Evolutionary conservation across 2,113 vertebrate species (phyloP).

Genomic region (Quiscalus mexicanus): DNA sequence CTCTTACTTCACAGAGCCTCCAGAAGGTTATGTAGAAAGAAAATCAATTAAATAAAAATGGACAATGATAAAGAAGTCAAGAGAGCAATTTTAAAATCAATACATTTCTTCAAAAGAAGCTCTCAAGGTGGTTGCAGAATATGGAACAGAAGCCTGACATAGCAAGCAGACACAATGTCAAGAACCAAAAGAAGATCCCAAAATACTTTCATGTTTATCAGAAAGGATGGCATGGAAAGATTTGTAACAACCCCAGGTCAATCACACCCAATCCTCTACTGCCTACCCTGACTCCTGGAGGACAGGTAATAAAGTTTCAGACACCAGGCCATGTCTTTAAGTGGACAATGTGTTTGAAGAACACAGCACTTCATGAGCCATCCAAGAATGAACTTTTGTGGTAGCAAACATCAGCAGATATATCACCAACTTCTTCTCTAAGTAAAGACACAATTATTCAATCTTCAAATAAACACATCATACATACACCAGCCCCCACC

Average conservation of each 20-base stretch:
- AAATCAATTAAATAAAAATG: conserved; percentile 78
- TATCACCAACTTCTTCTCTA: neutral
- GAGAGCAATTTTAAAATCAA: conserved; percentile 78
- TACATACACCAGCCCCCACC: neutral
- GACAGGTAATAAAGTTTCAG: neutral
- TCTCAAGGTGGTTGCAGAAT: conserved; percentile 35
- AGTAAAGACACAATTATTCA: neutral
- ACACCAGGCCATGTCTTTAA: neutral
- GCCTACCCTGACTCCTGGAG: neutral
- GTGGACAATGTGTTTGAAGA: neutral
- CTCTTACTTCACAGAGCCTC: neutral
- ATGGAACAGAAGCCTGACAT: conserved; percentile 26
- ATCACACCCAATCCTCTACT: neutral
- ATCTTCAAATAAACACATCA: neutral
- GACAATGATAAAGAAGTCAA: conserved; percentile 77
- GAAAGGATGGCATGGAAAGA: neutral
- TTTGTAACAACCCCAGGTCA: neutral
- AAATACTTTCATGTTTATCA: neutral
- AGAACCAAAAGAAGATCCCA: neutral
- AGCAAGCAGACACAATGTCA: neutral
- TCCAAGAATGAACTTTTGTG: neutral
- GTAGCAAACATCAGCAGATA: neutral
- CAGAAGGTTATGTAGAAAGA: conserved; percentile 59
- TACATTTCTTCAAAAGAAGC: conserved; percentile 63
- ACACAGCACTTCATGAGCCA: neutral